A percentile compares a stretch with the other conserved stretches of the same genome.
phyloP scores from a whole-genome alignment of 2,888 invertebrate species.

The Eristalinus sepulchralis region DNA sequence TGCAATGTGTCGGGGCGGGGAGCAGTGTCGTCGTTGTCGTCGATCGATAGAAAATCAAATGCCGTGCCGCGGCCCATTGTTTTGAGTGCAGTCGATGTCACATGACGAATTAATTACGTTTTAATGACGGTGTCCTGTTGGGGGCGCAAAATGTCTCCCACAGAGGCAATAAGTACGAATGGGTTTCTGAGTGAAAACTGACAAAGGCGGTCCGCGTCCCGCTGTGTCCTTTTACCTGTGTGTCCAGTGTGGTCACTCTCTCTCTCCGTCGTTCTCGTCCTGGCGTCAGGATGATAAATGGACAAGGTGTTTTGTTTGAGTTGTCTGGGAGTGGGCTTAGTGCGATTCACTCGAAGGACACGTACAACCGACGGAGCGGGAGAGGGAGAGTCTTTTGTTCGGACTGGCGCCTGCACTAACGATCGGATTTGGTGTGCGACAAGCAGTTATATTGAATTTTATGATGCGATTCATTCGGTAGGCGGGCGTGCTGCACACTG shows the following conservation, averaged over 20 bases:
- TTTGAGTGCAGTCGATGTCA: conserved; percentile 37
- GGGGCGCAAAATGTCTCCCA: conserved; percentile 52
- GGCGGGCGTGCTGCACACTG: not conserved
- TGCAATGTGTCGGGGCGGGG: conserved; percentile 30
- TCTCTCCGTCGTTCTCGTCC: conserved; percentile 29
- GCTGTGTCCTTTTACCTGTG: conserved; percentile 56
- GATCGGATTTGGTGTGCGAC: conserved; percentile 48
- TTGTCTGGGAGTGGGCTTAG: conserved; percentile 50
- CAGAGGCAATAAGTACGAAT: conserved; percentile 44
- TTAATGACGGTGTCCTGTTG: conserved; percentile 58
- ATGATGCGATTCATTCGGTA: conserved; percentile 57
- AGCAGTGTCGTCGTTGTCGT: conserved; percentile 25
- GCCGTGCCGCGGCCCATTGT: conserved; percentile 4
- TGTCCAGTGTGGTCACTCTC: conserved; percentile 12
- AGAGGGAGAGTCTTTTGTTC: not conserved
- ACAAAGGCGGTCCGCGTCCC: conserved; percentile 55
- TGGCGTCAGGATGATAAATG: conserved; percentile 67
- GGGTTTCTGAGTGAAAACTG: conserved; percentile 42
- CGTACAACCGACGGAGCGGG: not conserved
- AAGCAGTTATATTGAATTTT: conserved; percentile 62
- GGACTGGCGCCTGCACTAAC: conserved; percentile 69
- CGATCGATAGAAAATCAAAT: conserved; percentile 60
- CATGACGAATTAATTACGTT: conserved; percentile 65
- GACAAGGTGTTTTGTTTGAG: conserved; percentile 44
- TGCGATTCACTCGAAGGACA: conserved; percentile 47